phyloP scores from a whole-genome alignment of 2,888 invertebrate species.

The Drosophila imparisetae region DNA sequence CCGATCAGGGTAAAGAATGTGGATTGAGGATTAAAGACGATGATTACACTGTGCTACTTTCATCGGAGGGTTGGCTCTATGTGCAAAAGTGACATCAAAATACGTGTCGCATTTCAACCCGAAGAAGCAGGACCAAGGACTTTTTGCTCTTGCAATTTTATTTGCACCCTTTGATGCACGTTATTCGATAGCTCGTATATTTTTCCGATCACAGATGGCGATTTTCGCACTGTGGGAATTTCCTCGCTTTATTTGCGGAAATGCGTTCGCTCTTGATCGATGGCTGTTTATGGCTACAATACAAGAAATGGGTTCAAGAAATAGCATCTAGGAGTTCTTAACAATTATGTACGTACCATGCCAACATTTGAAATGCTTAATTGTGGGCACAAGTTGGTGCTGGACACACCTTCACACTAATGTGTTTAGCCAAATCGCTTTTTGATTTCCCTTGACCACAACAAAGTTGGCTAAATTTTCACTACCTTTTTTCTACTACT shows the following conservation, averaged over 20 bases:
- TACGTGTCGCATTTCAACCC: neutral
- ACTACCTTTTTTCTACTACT: constrained; percentile 1
- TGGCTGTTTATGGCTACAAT: constrained; percentile 61
- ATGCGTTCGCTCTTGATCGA: constrained; percentile 61
- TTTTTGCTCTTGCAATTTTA: constrained; percentile 59
- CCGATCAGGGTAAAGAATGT: constrained; percentile 45
- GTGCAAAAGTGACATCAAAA: constrained; percentile 41
- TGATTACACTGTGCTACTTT: constrained; percentile 32
- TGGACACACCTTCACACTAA: constrained; percentile 37
- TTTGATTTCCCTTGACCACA: constrained; percentile 52
- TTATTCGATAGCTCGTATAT: constrained; percentile 82
- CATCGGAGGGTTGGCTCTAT: constrained; percentile 29
- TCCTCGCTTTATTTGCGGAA: constrained; percentile 49
- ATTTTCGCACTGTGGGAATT: constrained; percentile 76
- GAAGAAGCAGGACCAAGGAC: constrained; percentile 30
- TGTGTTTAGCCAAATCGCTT: constrained; percentile 43
- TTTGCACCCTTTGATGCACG: constrained; percentile 81
- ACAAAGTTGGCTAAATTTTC: constrained; percentile 21
- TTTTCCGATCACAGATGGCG: constrained; percentile 51
- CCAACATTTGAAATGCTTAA: neutral
- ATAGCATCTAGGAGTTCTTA: neutral
- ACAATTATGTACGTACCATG: constrained; percentile 23
- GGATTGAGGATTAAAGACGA: constrained; percentile 35
- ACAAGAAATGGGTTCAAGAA: constrained; percentile 43
- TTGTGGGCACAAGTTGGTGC: neutral